Evolutionary conservation across 2,113 vertebrate species (phyloP).

Genomic region (Corydoras sp.): DNA sequence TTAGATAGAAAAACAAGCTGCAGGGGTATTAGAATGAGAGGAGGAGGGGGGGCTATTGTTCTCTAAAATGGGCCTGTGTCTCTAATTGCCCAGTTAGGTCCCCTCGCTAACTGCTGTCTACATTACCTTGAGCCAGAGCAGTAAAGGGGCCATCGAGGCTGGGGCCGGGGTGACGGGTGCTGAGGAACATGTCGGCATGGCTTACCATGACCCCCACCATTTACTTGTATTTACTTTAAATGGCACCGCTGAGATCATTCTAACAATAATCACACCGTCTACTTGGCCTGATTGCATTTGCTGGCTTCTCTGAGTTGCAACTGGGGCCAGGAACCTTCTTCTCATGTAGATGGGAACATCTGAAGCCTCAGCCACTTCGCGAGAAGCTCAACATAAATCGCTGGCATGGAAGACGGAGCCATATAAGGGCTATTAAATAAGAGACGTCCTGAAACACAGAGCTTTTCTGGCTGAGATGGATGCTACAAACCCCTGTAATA

Average conservation of each 20-base stretch:
- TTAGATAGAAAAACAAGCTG: slow-evolving; percentile 64
- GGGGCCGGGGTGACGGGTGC: slow-evolving; percentile 38
- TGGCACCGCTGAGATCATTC: slow-evolving; percentile 13
- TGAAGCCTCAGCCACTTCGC: no score
- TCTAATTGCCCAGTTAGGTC: slow-evolving; percentile 68
- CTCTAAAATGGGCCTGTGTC: slow-evolving; percentile 65
- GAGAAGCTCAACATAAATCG: no score
- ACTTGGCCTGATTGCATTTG: not conserved
- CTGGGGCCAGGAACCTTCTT: slow-evolving; percentile 4
- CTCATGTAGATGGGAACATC: slow-evolving; percentile 5
- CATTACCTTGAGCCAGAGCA: slow-evolving; percentile 45
- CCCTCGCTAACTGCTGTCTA: slow-evolving; percentile 61
- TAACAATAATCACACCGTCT: slow-evolving; percentile 17
- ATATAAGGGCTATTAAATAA: not conserved
- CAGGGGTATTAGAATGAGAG: slow-evolving; percentile 49
- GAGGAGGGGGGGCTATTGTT: slow-evolving; percentile 60
- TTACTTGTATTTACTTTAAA: slow-evolving; percentile 5
- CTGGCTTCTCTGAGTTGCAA: not conserved
- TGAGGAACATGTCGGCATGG: slow-evolving; percentile 8
- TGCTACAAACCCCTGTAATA: no score
- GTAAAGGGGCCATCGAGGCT: slow-evolving; percentile 47
- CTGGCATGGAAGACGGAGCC: not conserved
- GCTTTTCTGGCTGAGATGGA: no score
- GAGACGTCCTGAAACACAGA: no score
- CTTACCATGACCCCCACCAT: not conserved